Conservation (phyloP, 2,113 vertebrate species). For the Istiophorus platypterus region DNA sequence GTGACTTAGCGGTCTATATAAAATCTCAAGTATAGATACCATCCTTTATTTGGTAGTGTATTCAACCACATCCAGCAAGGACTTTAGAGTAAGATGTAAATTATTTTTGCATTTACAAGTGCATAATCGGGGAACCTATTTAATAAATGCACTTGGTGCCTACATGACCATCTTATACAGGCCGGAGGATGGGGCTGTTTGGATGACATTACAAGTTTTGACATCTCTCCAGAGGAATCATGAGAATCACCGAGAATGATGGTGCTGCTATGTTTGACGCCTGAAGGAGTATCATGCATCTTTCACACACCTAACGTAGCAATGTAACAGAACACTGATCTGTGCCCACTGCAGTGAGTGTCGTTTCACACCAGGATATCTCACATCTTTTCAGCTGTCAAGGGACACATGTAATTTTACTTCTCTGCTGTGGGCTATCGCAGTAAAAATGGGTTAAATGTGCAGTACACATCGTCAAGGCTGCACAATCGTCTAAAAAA, state of each 20-base stretch:
- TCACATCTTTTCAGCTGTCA: not conserved
- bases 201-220: not conserved
- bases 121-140: not conserved
- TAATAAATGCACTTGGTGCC: not conserved
- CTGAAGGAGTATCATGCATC: conserved; percentile 16
- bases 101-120: not conserved
- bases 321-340: not conserved
- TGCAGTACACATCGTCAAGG: not conserved
- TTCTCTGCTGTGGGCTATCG: not conserved
- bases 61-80: conserved; percentile 14
- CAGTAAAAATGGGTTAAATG: not conserved
- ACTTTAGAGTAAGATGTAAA: not conserved
- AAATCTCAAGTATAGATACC: not conserved
- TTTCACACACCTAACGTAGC: conserved; percentile 1
- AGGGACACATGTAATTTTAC: not conserved
- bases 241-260: not conserved
- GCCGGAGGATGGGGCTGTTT: not conserved
- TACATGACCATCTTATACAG: not conserved
- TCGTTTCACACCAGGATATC: conserved; percentile 13
- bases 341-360: not conserved
- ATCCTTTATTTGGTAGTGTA: conserved; percentile 3
- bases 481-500: too few relatives aligned
- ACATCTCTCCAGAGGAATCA: not conserved
- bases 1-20: not conserved
- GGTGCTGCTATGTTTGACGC: not conserved